Conservation (phyloP, 2,797 vertebrate genomes). For the Botia almorhae region DNA sequence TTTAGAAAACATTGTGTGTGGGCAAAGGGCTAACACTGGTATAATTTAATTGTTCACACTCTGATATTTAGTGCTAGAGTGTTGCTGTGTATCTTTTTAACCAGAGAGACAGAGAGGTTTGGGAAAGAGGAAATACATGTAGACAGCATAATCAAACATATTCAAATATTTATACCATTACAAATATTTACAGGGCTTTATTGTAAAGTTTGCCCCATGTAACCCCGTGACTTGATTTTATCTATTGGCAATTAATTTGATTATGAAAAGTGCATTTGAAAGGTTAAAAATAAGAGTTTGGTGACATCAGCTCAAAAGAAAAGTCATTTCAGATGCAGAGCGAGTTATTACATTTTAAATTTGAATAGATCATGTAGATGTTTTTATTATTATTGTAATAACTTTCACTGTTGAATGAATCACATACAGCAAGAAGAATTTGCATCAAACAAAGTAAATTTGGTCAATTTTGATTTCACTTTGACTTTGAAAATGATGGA, state of each 20-base stretch:
- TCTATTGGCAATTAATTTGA: background rate
- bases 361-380: background rate
- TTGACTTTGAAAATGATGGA: too few relatives aligned
- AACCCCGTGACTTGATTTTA: too few relatives aligned
- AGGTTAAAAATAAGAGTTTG: background rate
- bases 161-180: too few relatives aligned
- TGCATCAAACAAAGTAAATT: background rate
- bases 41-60: background rate
- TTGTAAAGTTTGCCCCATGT: too few relatives aligned
- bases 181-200: too few relatives aligned
- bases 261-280: background rate
- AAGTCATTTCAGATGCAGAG: background rate
- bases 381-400: background rate
- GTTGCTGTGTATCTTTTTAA: background rate
- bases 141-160: too few relatives aligned
- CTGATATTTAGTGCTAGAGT: constrained; percentile 1
- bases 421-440: background rate
- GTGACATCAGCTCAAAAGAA: background rate
- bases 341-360: background rate
- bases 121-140: background rate
- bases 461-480: too few relatives aligned
- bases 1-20: background rate
- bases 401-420: background rate
- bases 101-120: background rate
- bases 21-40: background rate